Conservation (phyloP, 2,888 invertebrate species). For the Drosophila cyrtoloma region DNA sequence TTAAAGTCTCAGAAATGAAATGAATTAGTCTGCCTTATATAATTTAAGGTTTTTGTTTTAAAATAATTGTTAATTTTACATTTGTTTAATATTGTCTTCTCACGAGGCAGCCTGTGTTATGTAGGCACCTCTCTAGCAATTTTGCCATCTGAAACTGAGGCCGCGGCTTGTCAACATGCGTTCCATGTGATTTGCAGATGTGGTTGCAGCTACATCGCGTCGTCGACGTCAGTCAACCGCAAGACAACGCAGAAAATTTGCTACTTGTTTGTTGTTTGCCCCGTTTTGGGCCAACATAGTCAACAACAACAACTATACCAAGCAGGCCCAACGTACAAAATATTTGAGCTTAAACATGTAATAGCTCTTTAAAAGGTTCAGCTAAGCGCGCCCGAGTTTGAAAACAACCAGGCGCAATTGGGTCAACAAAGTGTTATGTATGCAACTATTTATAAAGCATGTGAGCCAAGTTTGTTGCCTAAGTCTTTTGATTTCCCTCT, state of each 20-base stretch:
- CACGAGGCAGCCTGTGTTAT: conserved; percentile 22
- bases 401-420: conserved; percentile 58
- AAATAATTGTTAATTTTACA: not conserved
- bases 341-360: conserved; percentile 66
- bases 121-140: conserved; percentile 20
- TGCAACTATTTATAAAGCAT: conserved; percentile 65
- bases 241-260: conserved; percentile 53
- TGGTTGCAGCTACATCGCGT: conserved; percentile 21
- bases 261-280: conserved; percentile 54
- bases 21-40: not conserved
- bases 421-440: conserved; percentile 77
- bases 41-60: not conserved
- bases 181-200: conserved; percentile 57
- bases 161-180: conserved; percentile 51
- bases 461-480: conserved; percentile 70
- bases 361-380: conserved; percentile 80
- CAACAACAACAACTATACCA: conserved; percentile 11
- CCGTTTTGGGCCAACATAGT: conserved; percentile 34
- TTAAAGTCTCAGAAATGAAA: not conserved
- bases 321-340: conserved; percentile 44
- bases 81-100: conserved; percentile 17
- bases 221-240: conserved; percentile 32
- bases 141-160: conserved; percentile 12
- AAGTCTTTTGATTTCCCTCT: conserved; percentile 67
- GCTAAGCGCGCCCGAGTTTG: conserved; percentile 60